Conservation (phyloP, 2,797 vertebrate genomes). For the Novumbra hubbsi region DNA sequence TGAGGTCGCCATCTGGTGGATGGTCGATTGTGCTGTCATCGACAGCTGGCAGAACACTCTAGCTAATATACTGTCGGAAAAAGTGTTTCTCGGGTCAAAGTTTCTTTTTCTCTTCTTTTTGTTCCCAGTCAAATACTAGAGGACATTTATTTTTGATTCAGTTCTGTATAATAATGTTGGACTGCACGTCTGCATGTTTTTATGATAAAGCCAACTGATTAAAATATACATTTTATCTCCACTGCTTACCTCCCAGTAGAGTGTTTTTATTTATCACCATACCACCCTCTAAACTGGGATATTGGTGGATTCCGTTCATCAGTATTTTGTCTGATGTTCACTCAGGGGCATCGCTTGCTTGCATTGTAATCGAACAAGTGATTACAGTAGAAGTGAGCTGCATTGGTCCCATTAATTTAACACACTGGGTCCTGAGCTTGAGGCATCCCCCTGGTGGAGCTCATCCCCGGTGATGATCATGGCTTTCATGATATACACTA, state of each 20-base stretch:
- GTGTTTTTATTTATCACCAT: neutral
- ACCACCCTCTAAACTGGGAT: neutral
- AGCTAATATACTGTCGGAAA: neutral
- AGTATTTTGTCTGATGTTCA: neutral
- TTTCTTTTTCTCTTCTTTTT: neutral
- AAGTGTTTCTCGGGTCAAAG: fast-evolving
- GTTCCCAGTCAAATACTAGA: neutral
- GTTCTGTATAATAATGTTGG: neutral
- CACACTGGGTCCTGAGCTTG: neutral
- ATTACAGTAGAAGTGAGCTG: neutral
- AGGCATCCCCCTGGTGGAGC: neutral
- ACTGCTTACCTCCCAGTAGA: neutral
- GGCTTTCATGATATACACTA: neutral
- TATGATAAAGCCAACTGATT: neutral
- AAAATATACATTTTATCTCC: neutral
- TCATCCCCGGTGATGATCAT: neutral
- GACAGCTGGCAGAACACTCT: constrained; percentile 1
- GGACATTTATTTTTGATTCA: neutral
- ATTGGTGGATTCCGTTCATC: neutral
- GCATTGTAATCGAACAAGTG: neutral
- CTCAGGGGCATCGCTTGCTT: neutral
- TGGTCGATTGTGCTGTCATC: neutral
- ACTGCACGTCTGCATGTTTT: neutral
- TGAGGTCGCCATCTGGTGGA: neutral
- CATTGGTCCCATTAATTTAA: neutral